Evolutionary conservation across 2,113 vertebrate species (phyloP).

Genomic region (Phyllopteryx taeniolatus): DNA sequence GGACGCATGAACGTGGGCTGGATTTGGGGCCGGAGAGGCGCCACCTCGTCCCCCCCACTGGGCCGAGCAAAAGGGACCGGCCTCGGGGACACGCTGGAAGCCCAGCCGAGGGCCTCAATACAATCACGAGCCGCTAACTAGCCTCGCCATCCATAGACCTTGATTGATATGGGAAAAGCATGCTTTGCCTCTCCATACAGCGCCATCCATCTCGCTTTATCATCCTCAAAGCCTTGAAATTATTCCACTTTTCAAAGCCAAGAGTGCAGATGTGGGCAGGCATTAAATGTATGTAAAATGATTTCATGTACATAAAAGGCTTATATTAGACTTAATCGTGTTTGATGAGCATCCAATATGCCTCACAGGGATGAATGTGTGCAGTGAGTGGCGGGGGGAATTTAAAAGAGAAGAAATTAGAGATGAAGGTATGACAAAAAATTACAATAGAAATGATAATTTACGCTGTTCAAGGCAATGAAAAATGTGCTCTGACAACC

Average conservation of each 20-base stretch:
- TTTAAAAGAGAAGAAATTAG: conserved; percentile 57
- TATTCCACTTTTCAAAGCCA: conserved; percentile 60
- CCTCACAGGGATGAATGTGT: conserved; percentile 28
- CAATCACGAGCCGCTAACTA: conserved; percentile 90
- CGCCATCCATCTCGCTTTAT: conserved; percentile 63
- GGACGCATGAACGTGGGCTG: conserved; percentile 96
- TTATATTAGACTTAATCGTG: conserved; percentile 61
- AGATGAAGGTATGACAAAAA: conserved; percentile 50
- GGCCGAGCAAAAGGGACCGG: conserved; percentile 71
- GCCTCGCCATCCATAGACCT: conserved; percentile 85
- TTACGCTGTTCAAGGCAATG: conserved; percentile 55
- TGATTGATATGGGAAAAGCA: conserved; percentile 99
- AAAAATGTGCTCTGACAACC: conserved; percentile 53
- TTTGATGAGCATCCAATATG: conserved; percentile 42
- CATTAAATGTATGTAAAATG: conserved; percentile 55
- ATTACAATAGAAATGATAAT: conserved; percentile 55
- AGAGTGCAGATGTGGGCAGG: conserved; percentile 47
- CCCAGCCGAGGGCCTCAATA: conserved; percentile 80
- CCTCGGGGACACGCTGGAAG: conserved; percentile 61
- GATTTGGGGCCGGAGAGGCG: conserved; percentile 83
- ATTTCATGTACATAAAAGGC: conserved; percentile 70
- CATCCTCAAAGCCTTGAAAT: conserved; percentile 68
- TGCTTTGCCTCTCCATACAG: conserved; percentile 72
- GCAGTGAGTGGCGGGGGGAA: conserved; percentile 60
- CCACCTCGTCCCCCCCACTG: conserved; percentile 84